Percentiles rank a stretch among this genome's conserved stretches.
These are phyloP conservation scores for Globicephala melas DNA, from an alignment of 2,113 vertebrate genomes.

Conservation along the genomic window DNA sequence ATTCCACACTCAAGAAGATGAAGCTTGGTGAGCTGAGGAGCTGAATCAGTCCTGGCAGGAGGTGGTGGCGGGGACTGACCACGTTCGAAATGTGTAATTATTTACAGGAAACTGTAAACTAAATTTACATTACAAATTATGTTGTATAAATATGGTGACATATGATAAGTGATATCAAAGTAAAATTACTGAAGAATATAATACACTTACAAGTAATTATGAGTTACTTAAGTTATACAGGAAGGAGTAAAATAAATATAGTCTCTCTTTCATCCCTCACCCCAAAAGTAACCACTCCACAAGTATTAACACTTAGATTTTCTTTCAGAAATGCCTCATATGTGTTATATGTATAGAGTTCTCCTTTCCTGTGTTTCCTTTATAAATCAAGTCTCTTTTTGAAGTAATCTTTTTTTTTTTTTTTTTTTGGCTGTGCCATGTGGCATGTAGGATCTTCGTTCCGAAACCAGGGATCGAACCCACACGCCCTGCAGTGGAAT, in stretches of 20 bases:
- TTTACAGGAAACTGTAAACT: neutral
- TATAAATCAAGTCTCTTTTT: neutral
- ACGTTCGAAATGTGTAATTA: neutral
- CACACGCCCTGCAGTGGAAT: too few relatives aligned
- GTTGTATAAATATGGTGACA: neutral
- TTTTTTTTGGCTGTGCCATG: too few relatives aligned
- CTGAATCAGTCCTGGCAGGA: accelerated
- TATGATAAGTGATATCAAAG: neutral
- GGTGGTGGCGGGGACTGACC: neutral
- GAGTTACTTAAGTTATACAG: neutral
- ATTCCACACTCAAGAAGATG: slow-evolving; percentile 90
- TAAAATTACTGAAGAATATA: neutral
- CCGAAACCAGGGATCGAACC: neutral
- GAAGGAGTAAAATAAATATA: neutral
- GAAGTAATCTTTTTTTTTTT: neutral
- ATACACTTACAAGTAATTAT: neutral
- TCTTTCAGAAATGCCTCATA: neutral
- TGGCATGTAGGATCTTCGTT: too few relatives aligned
- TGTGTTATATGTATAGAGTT: too few relatives aligned
- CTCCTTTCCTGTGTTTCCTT: neutral
- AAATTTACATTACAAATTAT: neutral
- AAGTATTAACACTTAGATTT: neutral
- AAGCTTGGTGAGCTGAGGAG: slow-evolving; percentile 88
- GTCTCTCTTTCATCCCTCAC: neutral
- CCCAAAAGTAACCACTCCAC: neutral